Percentiles rank a stretch among this genome's conserved stretches.
Evolutionary conservation across 2,113 vertebrate species (phyloP).

Genomic region (Corapipo altera): DNA sequence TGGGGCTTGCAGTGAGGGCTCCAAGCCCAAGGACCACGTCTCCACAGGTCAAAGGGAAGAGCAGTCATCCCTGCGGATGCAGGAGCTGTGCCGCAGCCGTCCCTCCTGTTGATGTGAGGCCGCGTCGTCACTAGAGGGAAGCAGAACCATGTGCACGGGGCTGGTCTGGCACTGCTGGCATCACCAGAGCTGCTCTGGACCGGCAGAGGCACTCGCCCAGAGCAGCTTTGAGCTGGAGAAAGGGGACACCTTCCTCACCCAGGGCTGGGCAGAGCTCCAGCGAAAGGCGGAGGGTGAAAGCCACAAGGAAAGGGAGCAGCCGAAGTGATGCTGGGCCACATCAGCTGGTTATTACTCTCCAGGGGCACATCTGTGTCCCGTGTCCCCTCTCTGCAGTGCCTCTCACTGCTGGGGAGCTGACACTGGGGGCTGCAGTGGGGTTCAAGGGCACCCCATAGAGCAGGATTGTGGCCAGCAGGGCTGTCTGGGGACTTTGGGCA

Average conservation of each 20-base stretch:
- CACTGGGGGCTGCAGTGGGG: background rate
- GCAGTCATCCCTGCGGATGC: background rate
- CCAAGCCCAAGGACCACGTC: fast-evolving
- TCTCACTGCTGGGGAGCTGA: background rate
- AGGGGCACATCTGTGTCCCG: fast-evolving
- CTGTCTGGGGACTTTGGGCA: background rate
- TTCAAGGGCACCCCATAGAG: background rate
- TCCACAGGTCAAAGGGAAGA: background rate
- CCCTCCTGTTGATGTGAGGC: background rate
- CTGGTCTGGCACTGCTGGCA: background rate
- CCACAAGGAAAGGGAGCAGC: background rate
- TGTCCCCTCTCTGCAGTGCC: background rate
- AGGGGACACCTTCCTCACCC: background rate
- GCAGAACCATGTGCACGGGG: background rate
- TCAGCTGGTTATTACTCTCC: background rate
- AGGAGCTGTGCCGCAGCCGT: background rate
- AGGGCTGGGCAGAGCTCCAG: background rate
- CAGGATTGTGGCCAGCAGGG: background rate
- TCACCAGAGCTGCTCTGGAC: background rate
- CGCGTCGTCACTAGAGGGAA: slow-evolving; percentile 50
- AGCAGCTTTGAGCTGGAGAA: background rate
- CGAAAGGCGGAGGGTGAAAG: background rate
- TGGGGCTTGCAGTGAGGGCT: background rate
- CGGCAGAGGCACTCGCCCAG: fast-evolving
- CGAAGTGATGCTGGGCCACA: background rate